Evolutionary conservation across 2,113 vertebrate genomes (phyloP).

Genomic region (Semnornis frantzii): DNA sequence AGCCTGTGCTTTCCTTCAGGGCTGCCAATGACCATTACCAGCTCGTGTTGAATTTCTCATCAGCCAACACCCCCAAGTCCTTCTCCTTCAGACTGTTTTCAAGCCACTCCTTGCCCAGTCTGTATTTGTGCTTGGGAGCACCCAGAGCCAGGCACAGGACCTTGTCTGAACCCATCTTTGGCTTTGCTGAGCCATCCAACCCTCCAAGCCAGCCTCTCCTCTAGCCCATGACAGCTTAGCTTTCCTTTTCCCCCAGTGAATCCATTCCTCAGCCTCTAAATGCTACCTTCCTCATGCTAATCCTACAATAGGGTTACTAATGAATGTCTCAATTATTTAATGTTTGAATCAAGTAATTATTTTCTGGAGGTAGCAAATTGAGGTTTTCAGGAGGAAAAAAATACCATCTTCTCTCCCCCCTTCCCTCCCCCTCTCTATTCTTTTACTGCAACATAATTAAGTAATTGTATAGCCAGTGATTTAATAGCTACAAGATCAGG

Average conservation of each 20-base stretch:
- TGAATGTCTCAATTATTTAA: conserved; percentile 74
- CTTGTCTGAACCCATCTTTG: neutral
- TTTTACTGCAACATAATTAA: conserved; percentile 72
- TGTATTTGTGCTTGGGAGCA: no score
- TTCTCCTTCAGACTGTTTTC: no score
- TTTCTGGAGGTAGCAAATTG: conserved; percentile 79
- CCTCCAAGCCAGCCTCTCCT: rapidly evolving
- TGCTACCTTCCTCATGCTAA: conserved; percentile 44
- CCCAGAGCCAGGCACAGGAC: neutral
- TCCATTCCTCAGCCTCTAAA: conserved; percentile 44
- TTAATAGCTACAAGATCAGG: conserved; percentile 74
- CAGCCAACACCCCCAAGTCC: no score
- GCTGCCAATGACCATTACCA: no score
- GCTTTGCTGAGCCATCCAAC: neutral
- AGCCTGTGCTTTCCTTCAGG: no score
- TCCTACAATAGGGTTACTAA: conserved; percentile 30
- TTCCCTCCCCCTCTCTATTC: neutral
- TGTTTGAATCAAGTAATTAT: conserved; percentile 75
- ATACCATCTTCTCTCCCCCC: neutral
- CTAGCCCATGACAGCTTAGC: neutral
- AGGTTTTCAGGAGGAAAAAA: conserved; percentile 70
- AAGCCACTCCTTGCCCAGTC: no score
- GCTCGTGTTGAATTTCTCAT: no score
- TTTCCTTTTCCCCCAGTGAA: neutral
- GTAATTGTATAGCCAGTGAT: conserved; percentile 78